Evolutionary conservation across 1,140 invertebrate species (phyloP), one percentile per base, ranked within the genome.

Genomic region (Cyrtorhinus lividipennis): DNA sequence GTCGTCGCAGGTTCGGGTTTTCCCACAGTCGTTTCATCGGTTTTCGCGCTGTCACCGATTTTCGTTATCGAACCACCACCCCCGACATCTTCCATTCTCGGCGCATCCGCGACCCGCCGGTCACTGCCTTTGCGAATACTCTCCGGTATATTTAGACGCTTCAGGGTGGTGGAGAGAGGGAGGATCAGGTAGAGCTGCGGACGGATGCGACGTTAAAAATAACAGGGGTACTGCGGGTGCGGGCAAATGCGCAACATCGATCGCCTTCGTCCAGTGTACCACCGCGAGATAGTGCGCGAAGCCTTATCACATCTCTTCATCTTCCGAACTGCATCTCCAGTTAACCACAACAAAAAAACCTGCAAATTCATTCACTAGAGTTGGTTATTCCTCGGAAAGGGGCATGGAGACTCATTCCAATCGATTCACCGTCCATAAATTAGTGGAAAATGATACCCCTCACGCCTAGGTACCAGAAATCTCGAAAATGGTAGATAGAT

Each of bases 241-340:
- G 48, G 48, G 48, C 48, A 10, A 53, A 53, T 53, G 48, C 48
- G 48, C 48, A 53, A 10, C 48, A 53, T 53, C 48, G 48, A 53
- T 53, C 48, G 48, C 5, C 20, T 53, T 8, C 10, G 10, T 53
- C 12, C 48, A 53, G 10, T 3, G 48, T 53, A 12, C 48, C 20
- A 12, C 48, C 48, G 20, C 10, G 12, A 53, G 48, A 53, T 53
- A 10, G 48, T 5, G 48, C 48, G 20, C 48, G 12, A 5, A 20
- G 5, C 20, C 20, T 53, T 53, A 53, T 53, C 30, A 15, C 30
- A n/a, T n/a, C n/a, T n/a, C n/a, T n/a, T n/a, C n/a, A n/a, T n/a
- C n/a, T n/a, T n/a, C n/a, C n/a, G n/a, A n/a, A n/a, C n/a, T n/a
- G n/a, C n/a, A n/a, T n/a, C n/a, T n/a, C n/a, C n/a, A n/a, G n/a